A percentile compares a stretch with the other conserved stretches of the same genome.
Conservation (phyloP, 2,797 vertebrate species). For the Crocidura indochinensis region DNA sequence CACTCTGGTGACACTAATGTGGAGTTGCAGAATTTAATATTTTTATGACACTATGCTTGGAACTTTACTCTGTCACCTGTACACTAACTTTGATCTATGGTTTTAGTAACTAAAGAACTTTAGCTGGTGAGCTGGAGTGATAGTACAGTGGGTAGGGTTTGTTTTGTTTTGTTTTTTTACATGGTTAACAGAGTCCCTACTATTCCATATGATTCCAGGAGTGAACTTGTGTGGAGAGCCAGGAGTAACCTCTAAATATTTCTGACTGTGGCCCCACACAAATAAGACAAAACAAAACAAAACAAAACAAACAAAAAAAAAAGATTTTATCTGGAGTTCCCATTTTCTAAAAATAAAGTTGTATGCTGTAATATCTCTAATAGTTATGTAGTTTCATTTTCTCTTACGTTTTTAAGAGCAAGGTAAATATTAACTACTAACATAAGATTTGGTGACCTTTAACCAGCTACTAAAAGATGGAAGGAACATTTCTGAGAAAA, state of each 20-base stretch:
- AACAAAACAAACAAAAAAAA: no score
- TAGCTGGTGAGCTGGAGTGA: not conserved
- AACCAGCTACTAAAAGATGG: not conserved
- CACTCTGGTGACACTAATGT: not conserved
- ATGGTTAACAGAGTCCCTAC: no score
- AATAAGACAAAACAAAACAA: no score
- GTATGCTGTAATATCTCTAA: not conserved
- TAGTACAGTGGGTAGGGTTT: not conserved
- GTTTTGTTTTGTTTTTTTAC: slow-evolving; percentile 9
- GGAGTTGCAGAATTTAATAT: not conserved
- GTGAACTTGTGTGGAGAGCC: no score
- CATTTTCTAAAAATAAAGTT: not conserved
- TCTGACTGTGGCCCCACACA: no score
- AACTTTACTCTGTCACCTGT: not conserved
- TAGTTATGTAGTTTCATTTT: slow-evolving; percentile 3
- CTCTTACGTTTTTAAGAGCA: slow-evolving; percentile 14
- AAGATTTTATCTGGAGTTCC: no score
- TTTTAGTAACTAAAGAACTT: slow-evolving; percentile 20
- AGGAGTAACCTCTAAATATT: no score
- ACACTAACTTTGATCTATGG: not conserved
- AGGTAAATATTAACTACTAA: slow-evolving; percentile 1
- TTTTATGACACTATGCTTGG: not conserved
- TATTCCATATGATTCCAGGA: no score
- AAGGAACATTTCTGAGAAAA: slow-evolving; percentile 26
- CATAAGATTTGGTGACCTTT: not conserved